A percentile compares a stretch with the other conserved stretches of the same genome.
Evolutionary conservation across 2,888 invertebrate genomes (phyloP).

Genomic region (Ctenicera cuprea): DNA sequence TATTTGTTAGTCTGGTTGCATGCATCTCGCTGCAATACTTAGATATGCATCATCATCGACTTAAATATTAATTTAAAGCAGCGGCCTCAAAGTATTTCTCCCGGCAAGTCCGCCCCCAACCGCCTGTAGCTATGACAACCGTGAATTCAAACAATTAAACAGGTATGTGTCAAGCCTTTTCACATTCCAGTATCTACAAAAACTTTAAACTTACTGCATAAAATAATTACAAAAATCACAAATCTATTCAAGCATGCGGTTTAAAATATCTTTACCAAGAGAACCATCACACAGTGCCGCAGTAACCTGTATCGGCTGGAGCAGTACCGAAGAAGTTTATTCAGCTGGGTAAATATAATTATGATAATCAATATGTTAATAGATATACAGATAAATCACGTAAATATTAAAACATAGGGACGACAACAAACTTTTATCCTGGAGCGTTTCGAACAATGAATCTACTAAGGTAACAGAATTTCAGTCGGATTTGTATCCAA

Average conservation of each 20-base stretch:
- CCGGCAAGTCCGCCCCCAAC: not conserved
- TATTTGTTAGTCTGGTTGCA: no score
- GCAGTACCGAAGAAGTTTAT: slow-evolving; percentile 93
- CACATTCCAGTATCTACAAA: no score
- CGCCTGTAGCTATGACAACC: not conserved
- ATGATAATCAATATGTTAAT: slow-evolving; percentile 3
- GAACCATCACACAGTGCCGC: slow-evolving; percentile 85
- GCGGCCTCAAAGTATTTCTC: no score
- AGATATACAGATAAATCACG: not conserved
- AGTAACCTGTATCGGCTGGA: slow-evolving; percentile 96
- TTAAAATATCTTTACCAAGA: slow-evolving; percentile 86
- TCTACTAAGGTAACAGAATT: slow-evolving; percentile 86
- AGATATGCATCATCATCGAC: no score
- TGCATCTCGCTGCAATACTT: no score
- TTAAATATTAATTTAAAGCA: no score
- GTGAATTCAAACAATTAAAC: not conserved
- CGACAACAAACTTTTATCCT: slow-evolving; percentile 91
- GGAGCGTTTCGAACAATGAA: slow-evolving; percentile 90
- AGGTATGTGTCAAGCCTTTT: no score
- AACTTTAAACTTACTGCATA: no score
- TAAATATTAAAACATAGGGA: slow-evolving; percentile 78
- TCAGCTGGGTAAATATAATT: slow-evolving; percentile 83
- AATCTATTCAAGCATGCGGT: slow-evolving; percentile 77
- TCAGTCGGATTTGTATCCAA: slow-evolving; percentile 89
- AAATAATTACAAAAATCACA: slow-evolving; percentile 1